Base-by-base conservation (phyloP, 2,113 vertebrate species). In the Eulacestoma nigropectus region DNA sequence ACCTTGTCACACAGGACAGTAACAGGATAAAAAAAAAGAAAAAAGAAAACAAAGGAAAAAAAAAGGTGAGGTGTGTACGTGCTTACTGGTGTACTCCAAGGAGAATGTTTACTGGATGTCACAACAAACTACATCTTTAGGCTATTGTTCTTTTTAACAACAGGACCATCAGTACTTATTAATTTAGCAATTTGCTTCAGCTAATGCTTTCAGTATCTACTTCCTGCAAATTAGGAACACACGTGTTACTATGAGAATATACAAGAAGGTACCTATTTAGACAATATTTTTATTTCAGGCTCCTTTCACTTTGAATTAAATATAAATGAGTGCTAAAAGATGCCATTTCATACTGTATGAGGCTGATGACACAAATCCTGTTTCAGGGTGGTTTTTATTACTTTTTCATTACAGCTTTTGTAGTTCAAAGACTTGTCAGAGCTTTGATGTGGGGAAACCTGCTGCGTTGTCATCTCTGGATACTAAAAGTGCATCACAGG, bases 31-130 rank as follows among this genome's bases (percentile, higher is more conserved):
- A 17, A 84, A 2, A 30, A 37, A 74, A 75, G 27, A 49, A 25
- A 2, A 10, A 0, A n/a, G 16, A 1, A 30, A 57, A 63, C 26
- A 52, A 23, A 1, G n/a, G n/a, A n/a, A n/a, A 10, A 6, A 0
- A 52, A n/a, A 32, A 64, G 12, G 5, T 42, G 39, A 67, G 9
- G 11, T 22, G 13, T 16, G 2, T 52, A 39, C 60, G 23, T 83
- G 52, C n/a, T 90, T 68, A 39, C n/a, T 83, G 32, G 22, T 39
- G 13, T 77, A 55, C 5, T 26, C 44, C 37, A 73, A 62, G 50
- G 39, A 63, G n/a, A 85, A 65, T 59, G 35, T 55, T 85, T 87
- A 55, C 67, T 47, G 70, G 37, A 46, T 79, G 41, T 65, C 49
- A 27, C 59, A 84, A 72, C 39, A 78, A 86, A 78, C 13, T 29